Evolutionary conservation across 2,888 invertebrate genomes (phyloP), one percentile per base, ranked within the genome.

Genomic region (Elegia similella): DNA sequence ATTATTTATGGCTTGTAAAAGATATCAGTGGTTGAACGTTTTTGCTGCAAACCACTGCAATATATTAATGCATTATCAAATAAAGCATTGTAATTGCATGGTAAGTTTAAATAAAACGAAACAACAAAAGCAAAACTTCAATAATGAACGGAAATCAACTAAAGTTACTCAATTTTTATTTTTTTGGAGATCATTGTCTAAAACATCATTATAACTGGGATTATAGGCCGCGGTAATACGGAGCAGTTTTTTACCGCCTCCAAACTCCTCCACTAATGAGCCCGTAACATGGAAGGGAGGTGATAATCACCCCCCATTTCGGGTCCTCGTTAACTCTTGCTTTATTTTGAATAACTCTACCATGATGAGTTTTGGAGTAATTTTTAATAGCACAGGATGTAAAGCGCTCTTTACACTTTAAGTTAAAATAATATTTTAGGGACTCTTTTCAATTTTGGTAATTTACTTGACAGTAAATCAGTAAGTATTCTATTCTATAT

Each of bases 341-440:
- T 84, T 81, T 84, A 79, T 84, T 85, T 85, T 75, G 73, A 79
- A 84, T 80, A 74, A 65, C 71, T 73, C 59, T 56, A 59, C n/a
- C 10, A 29, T 67, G 72, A 73, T 75, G 75, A 75, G 70, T 70
- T 78, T 75, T 66, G 74, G 72, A 76, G 75, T 79, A 76, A 74
- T 68, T 66, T 63, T 67, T 79, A 73, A 73, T 75, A 75, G 72
- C 65, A 62, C 71, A 64, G 72, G 70, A 74, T n/a, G 47, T 30
- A 46, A 34, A 55, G 52, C 56, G 32, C 23, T 42, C 23, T 59
- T 65, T 63, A 61, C 30, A 62, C 52, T 7, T 52, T 55, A 15
- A 38, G 6, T 38, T 38, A 38, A 38, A 12, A 34, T 1, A 10
- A 34, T 34, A 8, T 38, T n/a, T n/a, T 12, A n/a, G 3, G n/a